phyloP scores from a whole-genome alignment of 2,797 vertebrate species.

The Silurus aristotelis region DNA sequence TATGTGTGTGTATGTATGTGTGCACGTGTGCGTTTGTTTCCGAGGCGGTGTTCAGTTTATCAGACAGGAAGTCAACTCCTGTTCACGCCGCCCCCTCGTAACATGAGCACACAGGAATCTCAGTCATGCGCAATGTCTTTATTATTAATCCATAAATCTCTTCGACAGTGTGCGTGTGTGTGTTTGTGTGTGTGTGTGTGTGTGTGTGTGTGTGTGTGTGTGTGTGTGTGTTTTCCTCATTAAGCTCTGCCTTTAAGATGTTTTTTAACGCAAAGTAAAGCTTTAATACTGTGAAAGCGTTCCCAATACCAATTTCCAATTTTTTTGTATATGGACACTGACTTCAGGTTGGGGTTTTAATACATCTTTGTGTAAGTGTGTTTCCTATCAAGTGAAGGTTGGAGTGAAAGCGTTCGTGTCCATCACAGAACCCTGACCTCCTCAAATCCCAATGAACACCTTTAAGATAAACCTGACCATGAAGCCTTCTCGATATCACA shows the following conservation, averaged over 20 bases:
- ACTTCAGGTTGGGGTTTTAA: no score
- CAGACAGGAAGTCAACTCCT: conserved; percentile 21
- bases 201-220: not conserved
- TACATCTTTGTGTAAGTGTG: no score
- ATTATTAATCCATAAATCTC: conserved; percentile 36
- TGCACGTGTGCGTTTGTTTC: conserved; percentile 1
- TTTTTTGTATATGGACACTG: not conserved
- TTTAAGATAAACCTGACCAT: not conserved
- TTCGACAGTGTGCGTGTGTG: conserved; percentile 2
- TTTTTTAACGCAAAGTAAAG: not conserved
- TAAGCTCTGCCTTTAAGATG: not conserved
- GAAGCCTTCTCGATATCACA: not conserved
- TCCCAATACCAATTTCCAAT: not conserved
- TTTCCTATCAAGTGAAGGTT: not conserved
- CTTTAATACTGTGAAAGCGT: not conserved
- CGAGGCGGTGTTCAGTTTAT: conserved; percentile 10
- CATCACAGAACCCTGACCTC: not conserved
- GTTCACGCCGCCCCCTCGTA: conserved; percentile 27
- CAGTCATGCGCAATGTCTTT: conserved; percentile 32
- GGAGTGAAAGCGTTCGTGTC: not conserved
- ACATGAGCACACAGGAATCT: conserved; percentile 44
- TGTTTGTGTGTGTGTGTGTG: conserved; percentile 14
- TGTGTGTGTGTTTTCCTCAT: conserved; percentile 21
- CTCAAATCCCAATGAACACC: not conserved
- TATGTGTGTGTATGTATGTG: not conserved